A percentile compares a stretch with the other conserved stretches of the same genome.
These are phyloP conservation scores for Lipophrys pholis DNA, from an alignment of 2,113 vertebrate genomes.

Conservation along the genomic window DNA sequence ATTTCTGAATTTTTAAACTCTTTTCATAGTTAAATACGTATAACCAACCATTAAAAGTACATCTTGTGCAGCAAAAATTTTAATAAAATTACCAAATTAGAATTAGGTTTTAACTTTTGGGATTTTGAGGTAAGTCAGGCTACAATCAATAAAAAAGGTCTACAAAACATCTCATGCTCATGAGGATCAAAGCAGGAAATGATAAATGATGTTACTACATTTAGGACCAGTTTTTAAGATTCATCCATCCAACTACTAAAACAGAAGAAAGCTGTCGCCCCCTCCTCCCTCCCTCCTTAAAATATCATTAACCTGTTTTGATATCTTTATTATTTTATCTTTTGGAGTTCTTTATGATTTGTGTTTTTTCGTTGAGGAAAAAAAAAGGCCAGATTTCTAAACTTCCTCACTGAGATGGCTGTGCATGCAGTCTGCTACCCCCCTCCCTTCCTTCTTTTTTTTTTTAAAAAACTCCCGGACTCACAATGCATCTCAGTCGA, in stretches of 20 bases:
- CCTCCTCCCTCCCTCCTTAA: background rate
- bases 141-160: background rate
- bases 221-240: background rate
- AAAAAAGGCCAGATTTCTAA: constrained; percentile 64
- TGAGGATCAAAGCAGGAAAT: background rate
- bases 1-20: background rate
- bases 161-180: background rate
- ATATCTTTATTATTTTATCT: constrained; percentile 31
- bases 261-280: constrained; percentile 51
- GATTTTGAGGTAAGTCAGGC: background rate
- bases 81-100: background rate
- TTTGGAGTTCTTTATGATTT: constrained; percentile 26
- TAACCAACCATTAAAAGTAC: too few species aligned
- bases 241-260: background rate
- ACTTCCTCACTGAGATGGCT: constrained; percentile 82
- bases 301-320: constrained; percentile 62
- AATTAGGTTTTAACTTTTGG: constrained; percentile 8
- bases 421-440: constrained; percentile 85
- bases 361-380: constrained; percentile 36
- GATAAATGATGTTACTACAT: background rate
- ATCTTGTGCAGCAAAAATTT: background rate
- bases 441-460: constrained; percentile 2
- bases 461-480: constrained; percentile 85
- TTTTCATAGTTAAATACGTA: too few species aligned
- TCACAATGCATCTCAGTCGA: constrained; percentile 89